Base-by-base conservation (phyloP, 2,888 invertebrate genomes). In the Aleiodes leptofemur region DNA sequence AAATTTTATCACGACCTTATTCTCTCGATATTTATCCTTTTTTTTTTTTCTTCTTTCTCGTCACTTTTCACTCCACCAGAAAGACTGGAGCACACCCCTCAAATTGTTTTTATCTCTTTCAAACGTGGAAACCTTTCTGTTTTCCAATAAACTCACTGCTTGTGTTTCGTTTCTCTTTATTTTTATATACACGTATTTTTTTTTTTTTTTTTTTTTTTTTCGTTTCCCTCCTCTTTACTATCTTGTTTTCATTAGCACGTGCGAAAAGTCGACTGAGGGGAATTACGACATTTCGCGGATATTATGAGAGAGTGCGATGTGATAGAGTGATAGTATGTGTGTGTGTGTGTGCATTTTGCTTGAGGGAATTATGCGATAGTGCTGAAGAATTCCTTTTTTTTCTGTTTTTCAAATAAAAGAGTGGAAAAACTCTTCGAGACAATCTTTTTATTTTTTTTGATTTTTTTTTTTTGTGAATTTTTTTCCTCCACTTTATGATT, bases 21-120 rank as follows among this genome's bases (percentile, higher is more conserved):
- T 64, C 43, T 48, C 43, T 43, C 56, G 29, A 57, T 71, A 48
- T 71, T 56, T 71, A 4, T 34, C 34, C 34, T 34, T 34, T 34
- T 34, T 34, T 34, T 34, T 6, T 34, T 2, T 71, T 55, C 23
- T 23, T 38, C 14, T 57, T 43, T 48, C 48, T 34, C 53, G 34
- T 51, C 59, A 56, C 56, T 43, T 23, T 57, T 48, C 57, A 57
- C 48, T 72, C 68, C 31, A 68, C 13, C 23, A 23, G 23, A 23
- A 23, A 23, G 23, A 23, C 23, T 23, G 64, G 64, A 38, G 16
- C 64, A 69, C 66, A 72, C 73, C 70, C 61, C 56, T 59, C 16
- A 8, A 38, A 66, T 61, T 73, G 51, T 76, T 31, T 72, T 69
- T 72, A 59, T 70, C 64, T 59, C 51, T 51, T 72, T 64, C 51